These are phyloP conservation scores for Arvicola amphibius DNA, from an alignment of 2,797 vertebrate genomes.

Conservation along the genomic window DNA sequence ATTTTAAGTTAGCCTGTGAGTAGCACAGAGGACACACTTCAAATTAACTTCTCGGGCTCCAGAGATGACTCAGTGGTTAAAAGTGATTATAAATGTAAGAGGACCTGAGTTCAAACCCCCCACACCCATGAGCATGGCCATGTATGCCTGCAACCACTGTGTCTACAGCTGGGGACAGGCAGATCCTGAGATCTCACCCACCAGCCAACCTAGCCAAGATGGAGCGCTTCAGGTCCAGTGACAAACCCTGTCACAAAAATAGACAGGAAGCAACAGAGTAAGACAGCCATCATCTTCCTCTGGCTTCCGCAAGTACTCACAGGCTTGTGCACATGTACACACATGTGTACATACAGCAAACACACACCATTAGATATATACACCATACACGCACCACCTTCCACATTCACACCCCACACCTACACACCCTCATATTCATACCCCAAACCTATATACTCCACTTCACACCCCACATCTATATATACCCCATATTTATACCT, in stretches of 20 bases:
- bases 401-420: not conserved
- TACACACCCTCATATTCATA: not conserved
- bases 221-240: not conserved
- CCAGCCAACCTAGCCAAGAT: not conserved
- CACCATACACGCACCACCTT: not conserved
- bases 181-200: not conserved
- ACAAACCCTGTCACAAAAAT: not conserved
- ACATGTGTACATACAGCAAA: not conserved
- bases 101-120: not conserved
- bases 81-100: not conserved
- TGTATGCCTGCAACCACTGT: not conserved
- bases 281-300: not conserved
- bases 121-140: not conserved
- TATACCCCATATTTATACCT: not conserved
- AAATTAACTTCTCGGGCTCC: not conserved
- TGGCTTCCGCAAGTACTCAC: not conserved
- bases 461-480: not conserved
- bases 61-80: not conserved
- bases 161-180: not conserved
- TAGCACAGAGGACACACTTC: not conserved
- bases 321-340: not conserved
- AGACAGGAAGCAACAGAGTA: not conserved
- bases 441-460: not conserved
- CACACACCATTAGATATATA: not conserved
- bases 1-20: not conserved